Conservation (phyloP, 2,888 invertebrate genomes). For the Rotaria macrura region DNA sequence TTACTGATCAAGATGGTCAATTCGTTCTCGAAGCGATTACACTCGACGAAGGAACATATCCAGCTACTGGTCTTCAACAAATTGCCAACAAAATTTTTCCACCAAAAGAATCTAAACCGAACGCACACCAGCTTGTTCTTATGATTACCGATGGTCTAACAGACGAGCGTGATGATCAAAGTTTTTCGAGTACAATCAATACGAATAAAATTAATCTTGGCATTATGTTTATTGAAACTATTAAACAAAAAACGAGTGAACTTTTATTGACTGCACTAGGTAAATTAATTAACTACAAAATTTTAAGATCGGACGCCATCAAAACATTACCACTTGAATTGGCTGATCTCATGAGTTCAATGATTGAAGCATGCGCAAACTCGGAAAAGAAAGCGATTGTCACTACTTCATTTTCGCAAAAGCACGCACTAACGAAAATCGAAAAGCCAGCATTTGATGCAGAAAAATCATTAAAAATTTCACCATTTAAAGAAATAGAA, state of each 20-base stretch:
- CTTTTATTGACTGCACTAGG: neutral
- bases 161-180: neutral
- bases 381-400: no score
- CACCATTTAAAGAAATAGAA: no score
- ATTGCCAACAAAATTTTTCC: neutral
- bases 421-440: no score
- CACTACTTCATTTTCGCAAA: no score
- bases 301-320: no score
- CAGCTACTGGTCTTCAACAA: neutral
- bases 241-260: neutral
- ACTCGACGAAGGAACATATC: neutral
- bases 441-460: no score
- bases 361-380: no score
- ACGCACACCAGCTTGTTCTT: neutral
- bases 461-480: no score
- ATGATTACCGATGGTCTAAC: neutral
- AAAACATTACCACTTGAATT: no score
- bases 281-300: no score
- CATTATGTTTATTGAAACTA: neutral
- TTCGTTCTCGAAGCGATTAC: neutral
- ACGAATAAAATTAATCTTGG: neutral
- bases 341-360: no score
- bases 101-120: neutral
- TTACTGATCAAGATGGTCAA: neutral
- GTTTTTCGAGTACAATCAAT: neutral